Evolutionary conservation across 2,113 vertebrate genomes (phyloP).

Genomic region (Daubentonia madagascariensis): DNA sequence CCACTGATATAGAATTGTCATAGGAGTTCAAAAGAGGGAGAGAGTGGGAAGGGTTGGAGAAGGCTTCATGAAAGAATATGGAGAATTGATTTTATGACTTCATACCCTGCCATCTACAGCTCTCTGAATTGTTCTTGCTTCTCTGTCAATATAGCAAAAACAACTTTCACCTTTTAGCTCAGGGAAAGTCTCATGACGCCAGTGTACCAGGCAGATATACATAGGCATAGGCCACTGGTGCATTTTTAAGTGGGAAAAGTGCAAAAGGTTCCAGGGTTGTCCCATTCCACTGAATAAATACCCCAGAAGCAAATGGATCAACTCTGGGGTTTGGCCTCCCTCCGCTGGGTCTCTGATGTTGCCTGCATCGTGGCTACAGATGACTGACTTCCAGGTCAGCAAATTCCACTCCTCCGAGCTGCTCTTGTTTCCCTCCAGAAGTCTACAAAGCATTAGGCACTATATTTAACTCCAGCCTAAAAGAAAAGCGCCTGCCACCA

Average conservation of each 20-base stretch:
- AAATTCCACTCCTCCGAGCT: background rate
- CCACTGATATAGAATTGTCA: no score
- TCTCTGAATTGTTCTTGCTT: background rate
- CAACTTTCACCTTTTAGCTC: background rate
- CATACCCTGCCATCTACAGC: no score
- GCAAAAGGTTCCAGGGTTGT: background rate
- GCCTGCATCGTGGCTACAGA: background rate
- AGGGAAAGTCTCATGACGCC: background rate
- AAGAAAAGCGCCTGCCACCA: background rate
- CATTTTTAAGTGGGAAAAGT: background rate
- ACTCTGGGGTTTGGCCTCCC: background rate
- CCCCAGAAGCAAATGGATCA: background rate
- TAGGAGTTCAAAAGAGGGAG: background rate
- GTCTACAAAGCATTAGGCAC: constrained; percentile 34
- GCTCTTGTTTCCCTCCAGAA: background rate
- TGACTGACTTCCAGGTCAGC: background rate
- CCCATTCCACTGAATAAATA: background rate
- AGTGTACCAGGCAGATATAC: background rate
- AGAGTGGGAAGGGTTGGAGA: background rate
- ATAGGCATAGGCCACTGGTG: background rate
- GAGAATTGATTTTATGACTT: background rate
- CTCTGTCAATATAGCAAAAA: background rate
- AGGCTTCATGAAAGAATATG: background rate
- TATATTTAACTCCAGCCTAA: constrained; percentile 38
- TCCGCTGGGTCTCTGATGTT: background rate